Percentiles rank a stretch among this genome's conserved stretches.
Evolutionary conservation across 2,888 invertebrate species (phyloP).

Genomic region (Meganola albula): DNA sequence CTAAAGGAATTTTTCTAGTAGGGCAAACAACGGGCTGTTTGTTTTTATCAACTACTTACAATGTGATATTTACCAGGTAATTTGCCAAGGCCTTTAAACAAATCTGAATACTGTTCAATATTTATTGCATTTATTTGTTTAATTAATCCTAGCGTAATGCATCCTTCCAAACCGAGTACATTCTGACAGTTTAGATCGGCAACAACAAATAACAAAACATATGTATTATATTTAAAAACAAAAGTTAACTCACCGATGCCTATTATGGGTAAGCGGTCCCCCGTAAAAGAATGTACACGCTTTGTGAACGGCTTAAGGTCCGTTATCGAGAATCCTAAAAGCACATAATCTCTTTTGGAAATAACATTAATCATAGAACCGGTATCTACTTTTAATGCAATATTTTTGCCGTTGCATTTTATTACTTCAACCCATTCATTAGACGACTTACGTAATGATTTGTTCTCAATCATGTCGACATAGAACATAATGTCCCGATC

Average conservation of each 20-base stretch:
- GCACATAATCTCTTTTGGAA: not conserved
- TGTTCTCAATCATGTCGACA: conserved; percentile 5
- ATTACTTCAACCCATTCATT: conserved; percentile 5
- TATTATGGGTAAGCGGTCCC: conserved; percentile 2
- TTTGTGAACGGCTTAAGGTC: conserved; percentile 5
- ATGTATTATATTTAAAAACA: not conserved
- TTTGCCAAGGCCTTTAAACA: not conserved
- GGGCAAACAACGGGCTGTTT: not conserved
- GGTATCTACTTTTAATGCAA: conserved; percentile 9
- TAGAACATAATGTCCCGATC: conserved; percentile 3
- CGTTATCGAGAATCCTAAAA: conserved; percentile 1
- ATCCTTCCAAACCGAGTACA: not conserved
- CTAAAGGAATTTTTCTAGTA: not conserved
- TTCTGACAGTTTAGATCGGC: not conserved
- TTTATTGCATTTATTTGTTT: not conserved
- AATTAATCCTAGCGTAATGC: not conserved
- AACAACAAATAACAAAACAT: not conserved
- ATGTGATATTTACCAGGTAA: not conserved
- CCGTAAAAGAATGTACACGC: conserved; percentile 5
- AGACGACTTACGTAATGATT: conserved; percentile 3
- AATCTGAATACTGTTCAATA: not conserved
- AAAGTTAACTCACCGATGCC: not conserved
- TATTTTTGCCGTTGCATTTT: conserved; percentile 5
- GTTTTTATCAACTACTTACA: not conserved
- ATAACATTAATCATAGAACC: conserved; percentile 11